These are phyloP conservation scores for Zaprionus ornatus DNA, from an alignment of 1,140 invertebrate genomes.

Conservation along the genomic window DNA sequence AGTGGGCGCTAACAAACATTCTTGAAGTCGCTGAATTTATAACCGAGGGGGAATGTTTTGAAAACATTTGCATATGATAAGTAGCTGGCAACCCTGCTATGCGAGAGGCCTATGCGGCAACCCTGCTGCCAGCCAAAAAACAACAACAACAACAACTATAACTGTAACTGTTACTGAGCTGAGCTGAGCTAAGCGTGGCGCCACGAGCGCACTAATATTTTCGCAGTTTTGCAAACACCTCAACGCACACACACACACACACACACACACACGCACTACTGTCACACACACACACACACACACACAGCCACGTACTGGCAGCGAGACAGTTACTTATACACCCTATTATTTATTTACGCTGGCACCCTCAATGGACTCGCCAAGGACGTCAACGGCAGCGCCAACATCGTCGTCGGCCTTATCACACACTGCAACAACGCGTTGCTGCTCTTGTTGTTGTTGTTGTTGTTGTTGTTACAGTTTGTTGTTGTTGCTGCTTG, in stretches of 20 bases:
- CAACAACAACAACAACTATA: constrained; percentile 8
- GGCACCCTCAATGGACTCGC: constrained; percentile 42
- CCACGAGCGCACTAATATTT: constrained; percentile 47
- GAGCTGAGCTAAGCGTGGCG: constrained; percentile 4
- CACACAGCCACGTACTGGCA: constrained; percentile 1
- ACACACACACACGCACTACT: no score
- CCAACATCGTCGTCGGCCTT: constrained; percentile 11
- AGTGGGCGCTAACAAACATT: constrained; percentile 22
- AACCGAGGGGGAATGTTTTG: constrained; percentile 41
- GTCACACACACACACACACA: neutral
- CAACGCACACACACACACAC: constrained; percentile 13
- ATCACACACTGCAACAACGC: constrained; percentile 33
- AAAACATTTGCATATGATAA: constrained; percentile 67
- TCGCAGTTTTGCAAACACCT: constrained; percentile 46
- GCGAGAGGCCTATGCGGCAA: constrained; percentile 9
- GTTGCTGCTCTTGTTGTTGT: constrained; percentile 32
- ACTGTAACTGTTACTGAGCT: no score
- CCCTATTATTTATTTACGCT: constrained; percentile 54
- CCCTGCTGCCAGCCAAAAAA: constrained; percentile 7
- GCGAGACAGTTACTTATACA: constrained; percentile 38
- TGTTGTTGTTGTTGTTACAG: constrained; percentile 15
- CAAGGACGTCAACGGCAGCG: constrained; percentile 30
- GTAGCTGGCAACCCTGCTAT: constrained; percentile 32
- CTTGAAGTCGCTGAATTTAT: constrained; percentile 44
- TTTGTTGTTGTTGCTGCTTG: constrained; percentile 27